phyloP scores from a whole-genome alignment of 2,113 vertebrate genomes.

The Nymphicus hollandicus region DNA sequence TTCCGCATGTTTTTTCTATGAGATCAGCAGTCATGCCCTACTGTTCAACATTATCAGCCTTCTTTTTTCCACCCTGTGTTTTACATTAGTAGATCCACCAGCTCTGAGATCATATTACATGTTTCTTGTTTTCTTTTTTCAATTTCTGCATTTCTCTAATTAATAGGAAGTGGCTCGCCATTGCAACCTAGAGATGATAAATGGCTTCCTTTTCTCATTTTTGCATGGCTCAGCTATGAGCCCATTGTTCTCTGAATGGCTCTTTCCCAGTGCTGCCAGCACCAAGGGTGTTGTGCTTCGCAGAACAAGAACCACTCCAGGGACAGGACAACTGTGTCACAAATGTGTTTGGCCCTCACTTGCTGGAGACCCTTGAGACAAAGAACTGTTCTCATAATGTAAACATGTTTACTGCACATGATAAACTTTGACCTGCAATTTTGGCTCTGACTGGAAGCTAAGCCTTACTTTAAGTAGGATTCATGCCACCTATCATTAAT shows the following conservation, averaged over 20 bases:
- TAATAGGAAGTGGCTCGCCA: conserved; percentile 43
- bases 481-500: background rate
- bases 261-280: conserved; percentile 16
- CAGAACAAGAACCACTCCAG: background rate
- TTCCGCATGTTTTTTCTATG: conserved; percentile 57
- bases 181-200: conserved; percentile 51
- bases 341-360: background rate
- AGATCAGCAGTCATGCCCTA: conserved; percentile 62
- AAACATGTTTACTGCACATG: accelerated
- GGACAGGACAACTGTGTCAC: background rate
- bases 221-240: background rate
- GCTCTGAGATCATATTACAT: conserved; percentile 21
- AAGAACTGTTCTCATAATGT: background rate
- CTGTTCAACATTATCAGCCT: conserved; percentile 61
- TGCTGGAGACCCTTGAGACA: background rate
- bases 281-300: background rate
- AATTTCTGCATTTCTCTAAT: conserved; percentile 51
- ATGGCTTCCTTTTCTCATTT: conserved; percentile 22
- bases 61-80: conserved; percentile 28
- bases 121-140: conserved; percentile 11
- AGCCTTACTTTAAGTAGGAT: background rate
- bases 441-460: background rate
- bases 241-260: conserved; percentile 25
- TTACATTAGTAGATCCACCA: conserved; percentile 36
- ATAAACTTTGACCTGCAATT: background rate